Evolutionary conservation across 1,140 invertebrate genomes (phyloP).

Genomic region (Papilio dardanus): DNA sequence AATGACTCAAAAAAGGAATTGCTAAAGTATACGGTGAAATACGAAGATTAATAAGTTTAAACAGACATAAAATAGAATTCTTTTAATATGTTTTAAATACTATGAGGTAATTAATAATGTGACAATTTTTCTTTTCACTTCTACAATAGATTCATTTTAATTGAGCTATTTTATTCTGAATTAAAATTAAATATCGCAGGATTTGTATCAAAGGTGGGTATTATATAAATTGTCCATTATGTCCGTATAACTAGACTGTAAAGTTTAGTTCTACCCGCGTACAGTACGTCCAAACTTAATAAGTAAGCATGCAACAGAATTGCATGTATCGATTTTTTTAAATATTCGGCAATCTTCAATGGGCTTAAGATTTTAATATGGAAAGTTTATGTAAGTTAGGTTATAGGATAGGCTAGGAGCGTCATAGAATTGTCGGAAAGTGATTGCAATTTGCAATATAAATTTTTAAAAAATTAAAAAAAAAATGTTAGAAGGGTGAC

Average conservation of each 20-base stretch:
- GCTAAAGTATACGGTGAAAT: not conserved
- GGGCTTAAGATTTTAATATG: slow-evolving; percentile 38
- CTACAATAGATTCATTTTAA: not conserved
- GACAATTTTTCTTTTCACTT: not conserved
- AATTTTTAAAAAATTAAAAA: slow-evolving; percentile 25
- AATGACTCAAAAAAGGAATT: not conserved
- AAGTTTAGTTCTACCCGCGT: not conserved
- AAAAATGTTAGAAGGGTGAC: slow-evolving; percentile 32
- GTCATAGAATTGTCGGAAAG: slow-evolving; percentile 58
- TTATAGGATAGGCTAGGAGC: slow-evolving; percentile 55
- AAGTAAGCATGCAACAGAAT: not conserved
- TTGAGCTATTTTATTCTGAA: no score
- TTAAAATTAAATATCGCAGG: not conserved
- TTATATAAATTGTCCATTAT: slow-evolving; percentile 2
- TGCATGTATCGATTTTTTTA: not conserved
- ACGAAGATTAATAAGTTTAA: no score
- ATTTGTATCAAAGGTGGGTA: not conserved
- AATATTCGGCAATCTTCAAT: slow-evolving; percentile 35
- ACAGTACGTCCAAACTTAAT: slow-evolving; percentile 8
- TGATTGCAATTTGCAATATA: slow-evolving; percentile 26
- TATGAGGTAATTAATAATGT: no score
- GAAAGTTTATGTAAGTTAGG: slow-evolving; percentile 49
- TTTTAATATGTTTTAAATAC: no score
- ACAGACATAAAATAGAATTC: no score
- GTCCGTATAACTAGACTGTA: not conserved